Percentiles rank a stretch among this genome's conserved stretches.
Conservation (phyloP, 2,888 invertebrate species). For the Gibbula magus region DNA sequence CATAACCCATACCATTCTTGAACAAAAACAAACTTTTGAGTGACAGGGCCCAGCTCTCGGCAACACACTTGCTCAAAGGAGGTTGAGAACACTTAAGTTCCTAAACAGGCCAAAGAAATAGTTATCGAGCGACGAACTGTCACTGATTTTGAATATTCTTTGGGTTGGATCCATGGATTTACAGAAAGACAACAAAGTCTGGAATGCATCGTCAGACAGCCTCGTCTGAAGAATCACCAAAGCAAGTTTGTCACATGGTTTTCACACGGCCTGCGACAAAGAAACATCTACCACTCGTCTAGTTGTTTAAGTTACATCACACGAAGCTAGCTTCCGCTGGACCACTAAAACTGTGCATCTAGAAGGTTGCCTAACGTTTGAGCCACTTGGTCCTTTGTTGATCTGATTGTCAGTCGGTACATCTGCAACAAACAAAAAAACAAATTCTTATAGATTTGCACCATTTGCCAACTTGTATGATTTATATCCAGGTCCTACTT, state of each 20-base stretch:
- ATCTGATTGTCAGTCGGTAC: constrained; percentile 97
- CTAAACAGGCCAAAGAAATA: too few species aligned
- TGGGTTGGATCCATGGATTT: background rate
- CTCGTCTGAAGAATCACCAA: background rate
- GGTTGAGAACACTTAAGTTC: too few species aligned
- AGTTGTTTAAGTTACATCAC: background rate
- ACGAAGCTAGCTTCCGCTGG: background rate
- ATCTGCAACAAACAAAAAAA: constrained; percentile 82
- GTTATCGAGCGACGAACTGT: too few species aligned
- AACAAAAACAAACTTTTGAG: too few species aligned
- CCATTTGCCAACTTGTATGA: too few species aligned
- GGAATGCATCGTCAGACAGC: background rate
- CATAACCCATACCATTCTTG: too few species aligned
- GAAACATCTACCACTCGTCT: background rate
- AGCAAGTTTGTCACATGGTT: background rate
- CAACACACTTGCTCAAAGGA: too few species aligned
- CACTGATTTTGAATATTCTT: background rate
- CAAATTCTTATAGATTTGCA: background rate
- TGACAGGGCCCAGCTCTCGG: too few species aligned
- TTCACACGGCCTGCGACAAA: background rate
- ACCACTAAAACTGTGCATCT: constrained; percentile 91
- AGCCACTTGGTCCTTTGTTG: constrained; percentile 96
- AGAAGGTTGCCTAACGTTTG: constrained; percentile 94
- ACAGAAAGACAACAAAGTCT: background rate
- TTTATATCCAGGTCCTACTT: too few species aligned